phyloP scores from a whole-genome alignment of 2,888 invertebrate genomes.

The Pheosia gnoma region DNA sequence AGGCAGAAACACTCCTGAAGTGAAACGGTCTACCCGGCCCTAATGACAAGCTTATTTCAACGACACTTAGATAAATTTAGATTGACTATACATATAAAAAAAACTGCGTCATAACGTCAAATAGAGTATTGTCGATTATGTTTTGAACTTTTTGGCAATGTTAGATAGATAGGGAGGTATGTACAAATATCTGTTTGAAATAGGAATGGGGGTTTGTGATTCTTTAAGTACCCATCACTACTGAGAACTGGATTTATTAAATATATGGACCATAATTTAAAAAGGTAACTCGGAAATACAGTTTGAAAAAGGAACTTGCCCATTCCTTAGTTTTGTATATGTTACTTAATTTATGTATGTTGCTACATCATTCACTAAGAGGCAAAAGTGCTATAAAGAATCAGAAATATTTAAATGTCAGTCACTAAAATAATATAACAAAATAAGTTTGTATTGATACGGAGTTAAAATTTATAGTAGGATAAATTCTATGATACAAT shows the following conservation, averaged over 20 bases:
- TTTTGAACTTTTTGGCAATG: slow-evolving; percentile 44
- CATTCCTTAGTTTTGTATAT: too few species aligned
- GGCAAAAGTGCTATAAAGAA: background rate
- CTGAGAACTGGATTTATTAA: background rate
- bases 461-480: slow-evolving; percentile 34
- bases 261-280: too few species aligned
- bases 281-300: too few species aligned
- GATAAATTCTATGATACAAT: slow-evolving; percentile 34
- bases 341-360: too few species aligned
- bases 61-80: background rate
- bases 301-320: too few species aligned
- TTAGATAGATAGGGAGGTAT: slow-evolving; percentile 20
- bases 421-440: slow-evolving; percentile 33
- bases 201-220: background rate
- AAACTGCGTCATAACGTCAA: slow-evolving; percentile 22
- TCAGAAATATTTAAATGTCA: slow-evolving; percentile 28
- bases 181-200: slow-evolving; percentile 18
- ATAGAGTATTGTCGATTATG: slow-evolving; percentile 35
- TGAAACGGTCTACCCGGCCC: background rate
- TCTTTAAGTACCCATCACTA: background rate
- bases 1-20: slow-evolving; percentile 33
- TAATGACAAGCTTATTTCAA: background rate
- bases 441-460: slow-evolving; percentile 34
- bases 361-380: background rate
- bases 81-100: slow-evolving; percentile 5